Percentiles rank a stretch among this genome's conserved stretches.
Conservation (phyloP, 2,113 vertebrate genomes). For the Anarhynchus alexandrinus region DNA sequence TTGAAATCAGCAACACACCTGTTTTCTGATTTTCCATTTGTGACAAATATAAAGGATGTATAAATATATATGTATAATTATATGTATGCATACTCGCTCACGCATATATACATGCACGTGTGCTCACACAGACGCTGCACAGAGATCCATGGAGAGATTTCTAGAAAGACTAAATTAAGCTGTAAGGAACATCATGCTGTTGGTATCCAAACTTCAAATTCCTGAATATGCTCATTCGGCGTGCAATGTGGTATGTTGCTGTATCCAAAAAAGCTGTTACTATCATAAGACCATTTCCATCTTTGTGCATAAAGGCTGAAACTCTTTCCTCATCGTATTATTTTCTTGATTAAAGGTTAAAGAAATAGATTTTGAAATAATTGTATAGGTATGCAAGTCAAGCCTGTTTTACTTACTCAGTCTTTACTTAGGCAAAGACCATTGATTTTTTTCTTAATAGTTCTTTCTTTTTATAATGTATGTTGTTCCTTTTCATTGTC, state of each 20-base stretch:
- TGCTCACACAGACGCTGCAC: not conserved
- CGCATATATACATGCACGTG: fast-evolving
- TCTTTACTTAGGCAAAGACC: not conserved
- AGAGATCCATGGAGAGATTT: not conserved
- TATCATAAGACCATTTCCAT: not conserved
- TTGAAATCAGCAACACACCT: not conserved
- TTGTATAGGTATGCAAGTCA: not conserved
- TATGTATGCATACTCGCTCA: not conserved
- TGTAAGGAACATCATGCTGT: not conserved
- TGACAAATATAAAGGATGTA: not conserved
- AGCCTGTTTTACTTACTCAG: not conserved
- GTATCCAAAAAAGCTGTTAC: not conserved
- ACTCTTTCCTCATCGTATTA: not conserved
- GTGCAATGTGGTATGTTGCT: not conserved
- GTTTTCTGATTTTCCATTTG: not conserved
- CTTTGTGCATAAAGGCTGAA: not conserved
- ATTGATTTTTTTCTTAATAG: not conserved
- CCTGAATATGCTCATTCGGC: not conserved
- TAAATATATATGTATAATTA: not conserved
- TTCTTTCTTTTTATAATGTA: not conserved
- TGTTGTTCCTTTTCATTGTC: not conserved
- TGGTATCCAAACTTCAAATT: not conserved
- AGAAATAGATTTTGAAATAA: not conserved
- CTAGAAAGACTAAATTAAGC: not conserved
- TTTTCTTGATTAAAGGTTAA: not conserved